These are phyloP conservation scores for Rhaphigaster nebulosa DNA, from an alignment of 2,888 invertebrate species.

Conservation along the genomic window DNA sequence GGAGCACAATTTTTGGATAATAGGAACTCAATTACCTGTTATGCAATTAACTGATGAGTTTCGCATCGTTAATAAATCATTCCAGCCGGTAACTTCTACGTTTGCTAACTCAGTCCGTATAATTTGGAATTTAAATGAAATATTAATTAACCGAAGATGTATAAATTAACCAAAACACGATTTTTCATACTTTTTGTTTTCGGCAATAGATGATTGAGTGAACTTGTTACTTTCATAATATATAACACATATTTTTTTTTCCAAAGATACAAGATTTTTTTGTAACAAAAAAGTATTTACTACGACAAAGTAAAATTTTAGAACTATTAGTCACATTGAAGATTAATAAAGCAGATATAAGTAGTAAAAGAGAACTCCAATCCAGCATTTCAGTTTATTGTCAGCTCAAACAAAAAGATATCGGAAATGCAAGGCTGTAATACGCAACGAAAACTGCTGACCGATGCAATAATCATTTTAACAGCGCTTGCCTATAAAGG, in stretches of 20 bases:
- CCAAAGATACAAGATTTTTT: too few relatives aligned
- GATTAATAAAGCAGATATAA: too few relatives aligned
- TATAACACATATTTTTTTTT: too few relatives aligned
- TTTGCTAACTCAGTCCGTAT: not conserved
- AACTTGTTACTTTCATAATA: too few relatives aligned
- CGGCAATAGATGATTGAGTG: too few relatives aligned
- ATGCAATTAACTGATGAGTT: not conserved
- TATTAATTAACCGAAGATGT: not conserved
- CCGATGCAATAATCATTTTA: not conserved
- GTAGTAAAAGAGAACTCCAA: too few relatives aligned
- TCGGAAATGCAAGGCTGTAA: constrained; percentile 4
- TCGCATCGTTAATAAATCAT: not conserved
- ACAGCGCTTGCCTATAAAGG: not conserved
- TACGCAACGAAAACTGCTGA: not conserved
- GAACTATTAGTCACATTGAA: too few relatives aligned
- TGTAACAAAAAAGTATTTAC: too few relatives aligned
- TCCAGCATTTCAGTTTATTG: not conserved
- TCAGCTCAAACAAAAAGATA: not conserved
- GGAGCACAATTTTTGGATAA: not conserved
- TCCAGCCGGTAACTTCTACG: not conserved
- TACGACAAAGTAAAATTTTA: too few relatives aligned
- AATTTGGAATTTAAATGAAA: not conserved
- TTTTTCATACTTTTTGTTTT: too few relatives aligned
- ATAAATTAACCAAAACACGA: too few relatives aligned
- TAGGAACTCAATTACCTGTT: not conserved